These are phyloP conservation scores for Turritopsis rubra DNA, from an alignment of 30 jellyfish, hydroid and myxozoan species.

Conservation along the genomic window DNA sequence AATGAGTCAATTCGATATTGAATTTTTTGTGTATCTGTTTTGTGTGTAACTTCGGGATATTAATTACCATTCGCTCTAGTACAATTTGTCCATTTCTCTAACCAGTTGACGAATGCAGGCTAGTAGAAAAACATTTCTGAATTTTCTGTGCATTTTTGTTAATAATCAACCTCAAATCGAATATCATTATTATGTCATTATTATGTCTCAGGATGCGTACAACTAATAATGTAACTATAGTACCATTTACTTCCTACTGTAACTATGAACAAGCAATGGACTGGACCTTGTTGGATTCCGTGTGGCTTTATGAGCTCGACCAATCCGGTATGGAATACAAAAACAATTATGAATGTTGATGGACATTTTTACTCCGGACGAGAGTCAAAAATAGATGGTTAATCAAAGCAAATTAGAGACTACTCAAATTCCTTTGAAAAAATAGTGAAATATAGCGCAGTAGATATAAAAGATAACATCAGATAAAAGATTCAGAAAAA, in stretches of 20 bases:
- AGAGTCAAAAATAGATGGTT: conserved; percentile 23
- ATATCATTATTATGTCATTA: too few species aligned
- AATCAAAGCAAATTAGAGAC: background rate
- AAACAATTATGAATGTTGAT: conserved; percentile 26
- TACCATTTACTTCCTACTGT: background rate
- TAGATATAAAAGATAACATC: background rate
- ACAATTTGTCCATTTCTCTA: too few species aligned
- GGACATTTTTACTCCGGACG: conserved; percentile 46
- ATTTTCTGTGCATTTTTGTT: too few species aligned
- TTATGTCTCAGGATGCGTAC: too few species aligned
- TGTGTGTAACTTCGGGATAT: too few species aligned
- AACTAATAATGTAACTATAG: background rate
- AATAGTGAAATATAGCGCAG: background rate
- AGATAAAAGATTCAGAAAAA: background rate
- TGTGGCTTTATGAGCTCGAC: conserved; percentile 54
- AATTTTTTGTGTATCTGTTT: too few species aligned
- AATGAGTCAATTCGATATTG: too few species aligned
- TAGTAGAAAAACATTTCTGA: too few species aligned
- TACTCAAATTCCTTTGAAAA: background rate
- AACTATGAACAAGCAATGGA: background rate
- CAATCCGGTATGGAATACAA: conserved; percentile 81
- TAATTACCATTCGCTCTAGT: too few species aligned
- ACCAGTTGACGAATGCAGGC: too few species aligned
- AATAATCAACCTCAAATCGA: too few species aligned
- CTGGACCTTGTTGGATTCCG: conserved; percentile 35